phyloP scores from a whole-genome alignment of 1,140 invertebrate species.

The Aphaenogaster ashmeadi region DNA sequence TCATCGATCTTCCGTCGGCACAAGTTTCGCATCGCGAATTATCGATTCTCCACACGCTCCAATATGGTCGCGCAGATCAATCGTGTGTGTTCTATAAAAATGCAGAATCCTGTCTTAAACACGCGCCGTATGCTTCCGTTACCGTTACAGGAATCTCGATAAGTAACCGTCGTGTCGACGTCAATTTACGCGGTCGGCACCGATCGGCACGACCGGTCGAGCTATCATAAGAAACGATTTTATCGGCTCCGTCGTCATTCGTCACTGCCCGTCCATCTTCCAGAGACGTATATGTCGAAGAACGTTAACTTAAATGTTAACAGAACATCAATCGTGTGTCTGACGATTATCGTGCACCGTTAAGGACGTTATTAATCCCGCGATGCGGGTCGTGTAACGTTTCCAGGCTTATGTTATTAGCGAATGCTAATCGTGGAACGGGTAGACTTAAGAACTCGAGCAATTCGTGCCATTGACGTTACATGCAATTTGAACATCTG shows the following conservation, averaged over 20 bases:
- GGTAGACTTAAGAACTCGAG: not conserved
- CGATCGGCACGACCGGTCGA: slow-evolving; percentile 43
- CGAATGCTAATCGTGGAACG: slow-evolving; percentile 15
- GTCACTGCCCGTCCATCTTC: slow-evolving; percentile 60
- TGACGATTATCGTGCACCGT: slow-evolving; percentile 67
- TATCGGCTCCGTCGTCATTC: slow-evolving; percentile 61
- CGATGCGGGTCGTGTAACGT: not conserved
- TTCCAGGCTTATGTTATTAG: slow-evolving; percentile 30
- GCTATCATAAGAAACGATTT: slow-evolving; percentile 68
- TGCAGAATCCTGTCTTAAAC: slow-evolving; percentile 58
- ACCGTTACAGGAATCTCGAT: slow-evolving; percentile 29
- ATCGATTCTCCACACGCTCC: slow-evolving; percentile 51
- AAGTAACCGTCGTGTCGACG: slow-evolving; percentile 63
- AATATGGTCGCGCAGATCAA: slow-evolving; percentile 48
- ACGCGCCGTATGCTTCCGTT: not conserved
- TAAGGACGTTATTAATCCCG: slow-evolving; percentile 44
- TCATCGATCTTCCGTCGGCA: slow-evolving; percentile 1
- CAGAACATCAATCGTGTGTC: slow-evolving; percentile 49
- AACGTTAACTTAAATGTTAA: slow-evolving; percentile 57
- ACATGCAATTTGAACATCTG: not conserved
- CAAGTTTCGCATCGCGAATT: slow-evolving; percentile 3
- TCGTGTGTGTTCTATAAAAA: slow-evolving; percentile 64
- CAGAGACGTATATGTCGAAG: slow-evolving; percentile 24
- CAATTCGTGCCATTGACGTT: not conserved
- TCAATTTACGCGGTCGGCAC: slow-evolving; percentile 69